Percentiles rank a stretch among this genome's conserved stretches.
These are phyloP conservation scores for Bradypodion pumilum DNA, from an alignment of 2,797 vertebrate species.

Conservation along the genomic window DNA sequence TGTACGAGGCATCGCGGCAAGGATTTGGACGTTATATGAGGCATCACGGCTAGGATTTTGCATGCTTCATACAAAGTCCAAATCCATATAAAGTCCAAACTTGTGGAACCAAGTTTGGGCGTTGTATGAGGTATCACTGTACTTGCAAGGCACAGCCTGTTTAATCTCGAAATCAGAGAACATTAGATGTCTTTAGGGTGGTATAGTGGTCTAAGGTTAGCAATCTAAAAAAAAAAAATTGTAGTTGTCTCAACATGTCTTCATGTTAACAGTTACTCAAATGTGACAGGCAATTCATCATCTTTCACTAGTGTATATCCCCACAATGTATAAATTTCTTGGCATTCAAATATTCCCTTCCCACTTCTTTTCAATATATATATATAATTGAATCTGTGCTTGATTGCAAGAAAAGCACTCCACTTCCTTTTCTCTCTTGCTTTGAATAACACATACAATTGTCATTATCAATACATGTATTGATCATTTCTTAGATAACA, in stretches of 20 bases:
- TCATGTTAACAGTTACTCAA: background rate
- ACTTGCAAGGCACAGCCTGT: no score
- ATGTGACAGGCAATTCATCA: background rate
- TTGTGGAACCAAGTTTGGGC: no score
- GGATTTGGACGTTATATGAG: no score
- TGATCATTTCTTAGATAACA: background rate
- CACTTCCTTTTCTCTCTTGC: background rate
- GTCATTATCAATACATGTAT: background rate
- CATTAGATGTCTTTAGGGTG: background rate
- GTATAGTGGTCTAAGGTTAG: background rate
- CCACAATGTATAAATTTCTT: background rate
- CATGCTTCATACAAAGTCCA: no score
- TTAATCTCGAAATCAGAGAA: no score
- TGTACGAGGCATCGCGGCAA: no score
- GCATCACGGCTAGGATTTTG: no score
- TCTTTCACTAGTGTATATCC: background rate
- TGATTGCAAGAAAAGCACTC: background rate
- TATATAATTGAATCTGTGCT: background rate
- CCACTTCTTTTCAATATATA: background rate
- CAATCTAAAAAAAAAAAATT: background rate
- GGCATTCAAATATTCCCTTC: background rate
- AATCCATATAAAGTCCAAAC: no score
- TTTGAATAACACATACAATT: background rate
- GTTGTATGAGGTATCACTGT: no score
- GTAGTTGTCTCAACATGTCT: background rate